phyloP scores from a whole-genome alignment of 2,888 invertebrate genomes.

The Nasonia oneida region DNA sequence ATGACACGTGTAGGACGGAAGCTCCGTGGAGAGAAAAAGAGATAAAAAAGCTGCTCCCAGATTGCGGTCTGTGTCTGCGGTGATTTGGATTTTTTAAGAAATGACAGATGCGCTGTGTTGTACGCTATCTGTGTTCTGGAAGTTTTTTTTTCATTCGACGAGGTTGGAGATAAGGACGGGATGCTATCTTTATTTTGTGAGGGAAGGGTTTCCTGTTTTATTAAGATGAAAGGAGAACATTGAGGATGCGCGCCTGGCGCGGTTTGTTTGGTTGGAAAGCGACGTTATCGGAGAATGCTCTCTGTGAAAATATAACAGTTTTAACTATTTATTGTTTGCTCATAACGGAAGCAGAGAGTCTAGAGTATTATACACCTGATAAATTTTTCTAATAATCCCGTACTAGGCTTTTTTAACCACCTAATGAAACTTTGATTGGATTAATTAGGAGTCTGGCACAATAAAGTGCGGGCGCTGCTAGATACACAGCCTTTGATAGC shows the following conservation, averaged over 20 bases:
- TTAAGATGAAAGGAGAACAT: slow-evolving; percentile 7
- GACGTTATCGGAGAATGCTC: neutral
- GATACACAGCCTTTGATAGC: neutral
- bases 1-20: neutral
- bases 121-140: neutral
- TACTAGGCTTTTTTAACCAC: neutral
- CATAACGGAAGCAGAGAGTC: neutral
- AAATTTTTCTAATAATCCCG: too few species aligned
- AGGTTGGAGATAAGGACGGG: neutral
- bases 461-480: neutral
- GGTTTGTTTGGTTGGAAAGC: neutral
- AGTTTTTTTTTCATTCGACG: neutral
- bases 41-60: neutral
- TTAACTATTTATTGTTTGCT: neutral
- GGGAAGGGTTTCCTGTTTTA: slow-evolving; percentile 11
- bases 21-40: neutral
- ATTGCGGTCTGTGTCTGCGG: neutral
- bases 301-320: neutral
- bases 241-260: neutral
- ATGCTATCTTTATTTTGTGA: neutral
- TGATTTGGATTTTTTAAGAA: neutral
- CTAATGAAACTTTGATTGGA: neutral
- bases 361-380: neutral
- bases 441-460: neutral
- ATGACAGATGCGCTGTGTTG: neutral